Percentiles rank a stretch among this genome's conserved stretches.
phyloP scores from a whole-genome alignment of 1,140 invertebrate species.

The Pachypeltis micranthus region DNA sequence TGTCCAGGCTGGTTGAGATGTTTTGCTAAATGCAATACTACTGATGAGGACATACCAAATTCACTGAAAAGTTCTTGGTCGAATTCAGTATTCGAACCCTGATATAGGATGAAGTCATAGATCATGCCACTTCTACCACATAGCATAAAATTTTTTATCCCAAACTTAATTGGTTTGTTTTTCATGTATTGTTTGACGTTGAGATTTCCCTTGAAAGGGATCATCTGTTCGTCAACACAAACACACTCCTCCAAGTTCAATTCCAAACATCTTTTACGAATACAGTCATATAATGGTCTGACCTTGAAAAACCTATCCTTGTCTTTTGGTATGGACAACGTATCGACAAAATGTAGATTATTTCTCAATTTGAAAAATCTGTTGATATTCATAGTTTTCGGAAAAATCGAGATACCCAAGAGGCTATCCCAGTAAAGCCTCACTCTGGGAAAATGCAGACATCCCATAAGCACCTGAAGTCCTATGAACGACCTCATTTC shows the following conservation, averaged over 20 bases:
- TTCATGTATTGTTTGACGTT: slow-evolving; percentile 25
- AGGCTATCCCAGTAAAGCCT: slow-evolving; percentile 1
- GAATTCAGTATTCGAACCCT: slow-evolving; percentile 25
- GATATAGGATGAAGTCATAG: slow-evolving; percentile 29
- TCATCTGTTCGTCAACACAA: slow-evolving; percentile 30
- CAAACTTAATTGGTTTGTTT: slow-evolving; percentile 20
- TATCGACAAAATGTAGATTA: not conserved
- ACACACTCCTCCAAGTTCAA: slow-evolving; percentile 15
- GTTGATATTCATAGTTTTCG: not conserved
- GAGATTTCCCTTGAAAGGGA: slow-evolving; percentile 28
- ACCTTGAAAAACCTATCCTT: slow-evolving; percentile 4
- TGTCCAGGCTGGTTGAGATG: not conserved
- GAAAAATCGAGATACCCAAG: not conserved
- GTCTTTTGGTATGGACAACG: not conserved
- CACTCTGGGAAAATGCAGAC: not conserved
- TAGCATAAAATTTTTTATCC: slow-evolving; percentile 27
- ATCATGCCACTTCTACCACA: slow-evolving; percentile 26
- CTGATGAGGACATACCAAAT: slow-evolving; percentile 12
- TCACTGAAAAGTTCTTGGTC: slow-evolving; percentile 11
- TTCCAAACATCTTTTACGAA: slow-evolving; percentile 4
- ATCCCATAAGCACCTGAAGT: not conserved
- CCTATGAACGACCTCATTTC: not conserved
- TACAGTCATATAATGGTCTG: not conserved
- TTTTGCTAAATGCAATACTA: slow-evolving; percentile 1
- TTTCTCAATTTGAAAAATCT: not conserved